Conservation (phyloP, 2,113 vertebrate genomes). For the Gasterosteus nipponicus region DNA sequence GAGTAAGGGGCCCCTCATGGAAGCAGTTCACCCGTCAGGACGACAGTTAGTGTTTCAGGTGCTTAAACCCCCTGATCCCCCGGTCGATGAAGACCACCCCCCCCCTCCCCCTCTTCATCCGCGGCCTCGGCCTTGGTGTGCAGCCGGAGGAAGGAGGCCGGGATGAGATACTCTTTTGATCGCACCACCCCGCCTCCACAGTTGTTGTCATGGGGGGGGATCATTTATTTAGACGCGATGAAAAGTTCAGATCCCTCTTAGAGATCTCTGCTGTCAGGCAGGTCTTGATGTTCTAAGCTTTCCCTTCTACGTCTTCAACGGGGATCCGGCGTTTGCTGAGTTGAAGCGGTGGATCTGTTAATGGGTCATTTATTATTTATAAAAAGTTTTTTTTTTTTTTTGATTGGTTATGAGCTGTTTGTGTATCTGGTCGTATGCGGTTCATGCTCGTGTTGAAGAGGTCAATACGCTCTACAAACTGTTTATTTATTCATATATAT, state of each 20-base stretch:
- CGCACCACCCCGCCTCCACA: conserved; percentile 7
- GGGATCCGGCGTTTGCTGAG: background rate
- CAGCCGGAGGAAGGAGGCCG: conserved; percentile 18
- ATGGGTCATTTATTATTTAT: background rate
- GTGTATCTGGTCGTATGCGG: background rate
- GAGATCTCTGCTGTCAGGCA: background rate
- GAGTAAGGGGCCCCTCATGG: background rate
- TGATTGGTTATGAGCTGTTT: background rate
- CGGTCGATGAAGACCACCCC: conserved; percentile 47
- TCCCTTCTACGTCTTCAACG: background rate
- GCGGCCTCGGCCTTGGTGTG: conserved; percentile 45
- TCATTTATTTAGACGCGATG: conserved; percentile 11
- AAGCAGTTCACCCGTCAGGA: conserved; percentile 29
- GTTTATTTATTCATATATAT: background rate
- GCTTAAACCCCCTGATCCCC: conserved; percentile 49
- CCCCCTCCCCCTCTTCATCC: background rate
- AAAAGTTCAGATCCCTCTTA: background rate
- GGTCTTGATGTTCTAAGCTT: background rate
- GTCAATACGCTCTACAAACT: background rate
- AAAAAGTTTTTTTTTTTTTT: background rate
- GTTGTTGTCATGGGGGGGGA: conserved; percentile 12
- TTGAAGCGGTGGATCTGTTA: background rate
- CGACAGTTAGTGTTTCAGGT: conserved; percentile 18
- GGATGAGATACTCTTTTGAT: conserved; percentile 54
- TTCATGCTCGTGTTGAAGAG: background rate